Conservation (phyloP, 2,888 invertebrate species). For the Caenorhabditis virilis region DNA sequence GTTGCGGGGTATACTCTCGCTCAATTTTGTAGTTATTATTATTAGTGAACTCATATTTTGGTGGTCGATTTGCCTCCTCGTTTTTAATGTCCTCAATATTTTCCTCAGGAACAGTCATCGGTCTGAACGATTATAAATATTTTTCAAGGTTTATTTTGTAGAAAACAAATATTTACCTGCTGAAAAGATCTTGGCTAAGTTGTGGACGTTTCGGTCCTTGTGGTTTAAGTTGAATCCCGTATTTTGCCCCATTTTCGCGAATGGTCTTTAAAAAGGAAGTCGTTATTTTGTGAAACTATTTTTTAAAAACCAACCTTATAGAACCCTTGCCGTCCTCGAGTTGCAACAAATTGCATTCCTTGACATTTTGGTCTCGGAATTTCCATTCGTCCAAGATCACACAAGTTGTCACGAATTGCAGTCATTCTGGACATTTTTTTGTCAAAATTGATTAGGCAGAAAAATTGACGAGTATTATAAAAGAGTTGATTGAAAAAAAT, state of each 20-base stretch:
- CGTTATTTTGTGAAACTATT: background rate
- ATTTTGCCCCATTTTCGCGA: slow-evolving; percentile 60
- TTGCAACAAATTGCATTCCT: slow-evolving; percentile 66
- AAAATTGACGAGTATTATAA: slow-evolving; percentile 4
- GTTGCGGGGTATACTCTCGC: slow-evolving; percentile 7
- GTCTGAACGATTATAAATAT: slow-evolving; percentile 5
- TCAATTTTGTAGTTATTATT: slow-evolving; percentile 34
- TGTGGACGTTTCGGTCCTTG: slow-evolving; percentile 56
- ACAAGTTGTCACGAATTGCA: slow-evolving; percentile 50
- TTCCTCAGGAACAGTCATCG: slow-evolving; percentile 36
- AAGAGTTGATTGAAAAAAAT: slow-evolving; percentile 9
- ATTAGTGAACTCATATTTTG: slow-evolving; percentile 10
- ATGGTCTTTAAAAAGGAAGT: slow-evolving; percentile 50
- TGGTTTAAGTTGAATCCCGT: slow-evolving; percentile 57
- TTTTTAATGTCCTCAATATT: slow-evolving; percentile 14
- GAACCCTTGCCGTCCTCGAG: slow-evolving; percentile 64
- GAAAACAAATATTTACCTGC: slow-evolving; percentile 15
- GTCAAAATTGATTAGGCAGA: background rate
- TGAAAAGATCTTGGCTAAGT: slow-evolving; percentile 41
- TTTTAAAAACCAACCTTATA: slow-evolving; percentile 61
- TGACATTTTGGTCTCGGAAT: slow-evolving; percentile 66
- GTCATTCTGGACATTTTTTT: slow-evolving; percentile 14
- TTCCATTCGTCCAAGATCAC: slow-evolving; percentile 50
- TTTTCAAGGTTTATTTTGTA: background rate
- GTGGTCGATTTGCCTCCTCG: slow-evolving; percentile 8